Evolutionary conservation across 2,113 vertebrate genomes (phyloP), one percentile per base, ranked within the genome.

Genomic region (Percina caprodes): DNA sequence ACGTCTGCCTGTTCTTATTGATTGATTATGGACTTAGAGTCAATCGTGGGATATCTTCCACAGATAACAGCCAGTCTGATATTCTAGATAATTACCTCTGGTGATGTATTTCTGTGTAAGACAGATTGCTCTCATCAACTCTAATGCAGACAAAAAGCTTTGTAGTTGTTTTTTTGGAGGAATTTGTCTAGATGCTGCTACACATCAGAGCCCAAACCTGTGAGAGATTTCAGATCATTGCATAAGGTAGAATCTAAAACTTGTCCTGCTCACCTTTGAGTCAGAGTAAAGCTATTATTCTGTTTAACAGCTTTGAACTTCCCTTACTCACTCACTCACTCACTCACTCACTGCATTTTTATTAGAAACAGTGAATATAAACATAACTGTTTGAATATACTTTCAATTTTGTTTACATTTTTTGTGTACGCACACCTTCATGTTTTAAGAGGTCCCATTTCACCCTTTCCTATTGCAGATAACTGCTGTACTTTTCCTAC

Each of bases 141-240:
- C 19, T 24, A 67, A 77, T 14, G 19, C 21, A 68, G 21, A 76
- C 52, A 14, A 46, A 79, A 59, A 66, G n/a, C 77, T 74, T 77
- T 74, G 52, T 75, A 77, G 9, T 7, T 70, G 51, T 68, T 56
- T 72, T 67, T 67, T 70, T 66, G 18, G 18, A 63, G 62, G 42
- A 83, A 74, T 68, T 88, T 35, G 62, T 80, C 24, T 55, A 13
- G 33, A 67, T 46, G 54, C 54, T 11, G 45, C 24, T 49, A 23
- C 54, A 77, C 23, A 81, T 77, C 62, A 60, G 26, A 82, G 39
- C 1, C 23, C 35, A 60, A 67, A 83, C 62, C 58, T 73, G 45
- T 35, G 75, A 84, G 69, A 75, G 70, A 74, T 86, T 88, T 85
- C 84, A 83, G 42, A 83, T 85, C 49, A 23, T 82, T 89, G 86